Base-by-base conservation (phyloP, 2,888 invertebrate species). In the Drosophila antonietae region DNA sequence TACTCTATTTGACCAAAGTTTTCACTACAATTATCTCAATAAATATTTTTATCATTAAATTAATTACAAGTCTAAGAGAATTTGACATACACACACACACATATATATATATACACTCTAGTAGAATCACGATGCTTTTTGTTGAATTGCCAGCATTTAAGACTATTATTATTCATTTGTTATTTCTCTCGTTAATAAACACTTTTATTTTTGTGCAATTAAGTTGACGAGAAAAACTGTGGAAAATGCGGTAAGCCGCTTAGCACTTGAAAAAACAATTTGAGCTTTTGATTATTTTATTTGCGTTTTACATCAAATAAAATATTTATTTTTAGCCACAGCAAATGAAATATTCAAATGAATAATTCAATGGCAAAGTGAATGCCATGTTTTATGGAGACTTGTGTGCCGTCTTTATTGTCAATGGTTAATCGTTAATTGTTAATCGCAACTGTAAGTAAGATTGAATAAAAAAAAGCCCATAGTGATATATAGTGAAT, bases 291-390 rank as follows among this genome's bases (percentile, higher is more conserved):
- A 46, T 31, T 57, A 47, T 64, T 60, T 33, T 65, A n/a, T 49
- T 23, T 23, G 37, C 39, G 10, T 53, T 39, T 53, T 28, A 23
- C 35, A 39, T 23, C 14, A 55, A 57, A 64, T 68, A 46, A 69
- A 58, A 52, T 52, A 68, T 73, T 67, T 39, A 58, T 52, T 65
- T 51, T 65, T 52, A 41, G 18, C 58, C 31, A 46, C 41, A 31
- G 23, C 6, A 62, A 67, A 59, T 37, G 52, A n/a, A n/a, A 28
- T 46, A 44, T 70, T 75, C 37, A 61, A 67, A 61, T 79, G 47
- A 79, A 75, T 78, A 23, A 67, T 67, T 67, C 77, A 75, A 51
- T 28, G 20, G 41, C 12, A 51, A 46, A 18, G 18, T 33, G 44
- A 61, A 35, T 55, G 43, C 35, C 15, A 35, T 6, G 8, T 23